Base-by-base conservation (phyloP, 1,140 invertebrate species). In the Scaptomyza montana region DNA sequence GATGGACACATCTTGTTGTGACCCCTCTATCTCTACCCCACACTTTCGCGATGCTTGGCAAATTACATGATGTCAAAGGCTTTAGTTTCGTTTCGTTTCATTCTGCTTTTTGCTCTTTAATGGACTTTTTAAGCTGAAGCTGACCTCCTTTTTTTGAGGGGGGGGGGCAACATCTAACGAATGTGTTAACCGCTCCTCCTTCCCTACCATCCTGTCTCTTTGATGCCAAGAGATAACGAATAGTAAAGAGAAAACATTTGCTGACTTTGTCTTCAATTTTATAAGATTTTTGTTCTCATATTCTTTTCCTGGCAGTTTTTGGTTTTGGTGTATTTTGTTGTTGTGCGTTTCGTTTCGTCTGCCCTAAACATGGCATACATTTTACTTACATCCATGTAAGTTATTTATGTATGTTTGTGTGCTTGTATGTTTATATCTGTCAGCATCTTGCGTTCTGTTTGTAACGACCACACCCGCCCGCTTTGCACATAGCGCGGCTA, bases 291-390 rank as follows among this genome's bases (percentile, higher is more conserved):
- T 65, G 2, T 41, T 45, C 7, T 28, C 10, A 9, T 47, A 28
- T 47, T 25, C 19, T 49, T 57, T 57, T 19, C 33, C 33, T 36
- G 8, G 7, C 39, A 54, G 19, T 55, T 47, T 16, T 50, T 36
- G 16, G 16, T 16, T 16, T 16, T 16, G 16, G 16, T 16, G 16
- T 16, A 16, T 16, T 16, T 16, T 16, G 16, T 16, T 16, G 16
- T 0, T 16, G 16, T 16, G 16, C 16, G 36, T 21, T 61, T 36
- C 6, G 9, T 60, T 56, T 43, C 57, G 49, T 66, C 74, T 77
- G 63, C 47, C 76, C 76, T 74, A 80, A 81, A 74, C 69, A 77
- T 73, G 77, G 67, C 78, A 65, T 69, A 77, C 28, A 77, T 67
- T 64, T 61, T 56, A 51, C 56, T 60, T 45, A 43, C 30, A 72